A percentile compares a stretch with the other conserved stretches of the same genome.
Evolutionary conservation across 1,140 invertebrate species (phyloP).

Genomic region (Cryptotermes secundus): DNA sequence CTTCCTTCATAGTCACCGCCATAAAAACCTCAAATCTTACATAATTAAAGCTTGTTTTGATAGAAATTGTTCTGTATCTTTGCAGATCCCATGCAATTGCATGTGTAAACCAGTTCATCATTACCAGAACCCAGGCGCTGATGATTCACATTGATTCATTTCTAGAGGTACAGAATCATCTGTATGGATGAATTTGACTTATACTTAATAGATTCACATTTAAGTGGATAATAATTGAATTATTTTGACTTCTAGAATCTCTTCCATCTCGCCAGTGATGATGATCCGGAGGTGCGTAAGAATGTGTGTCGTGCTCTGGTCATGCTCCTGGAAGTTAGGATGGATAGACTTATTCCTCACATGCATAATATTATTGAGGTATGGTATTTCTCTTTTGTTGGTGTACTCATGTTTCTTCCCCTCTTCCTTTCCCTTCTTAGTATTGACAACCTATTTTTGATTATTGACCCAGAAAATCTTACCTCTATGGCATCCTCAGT

Average conservation of each 20-base stretch:
- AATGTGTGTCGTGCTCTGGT: conserved; percentile 96
- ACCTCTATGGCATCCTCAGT: too few species aligned
- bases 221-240: background rate
- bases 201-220: background rate
- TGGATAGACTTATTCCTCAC: conserved; percentile 93
- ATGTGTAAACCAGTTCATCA: conserved; percentile 98
- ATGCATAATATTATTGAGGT: conserved; percentile 95
- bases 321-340: conserved; percentile 92
- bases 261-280: conserved; percentile 75
- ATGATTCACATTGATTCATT: conserved; percentile 96
- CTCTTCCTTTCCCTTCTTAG: too few species aligned
- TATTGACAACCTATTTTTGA: too few species aligned
- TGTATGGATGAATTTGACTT: background rate
- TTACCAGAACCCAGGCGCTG: conserved; percentile 83
- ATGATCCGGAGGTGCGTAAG: conserved; percentile 86
- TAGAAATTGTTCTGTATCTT: background rate
- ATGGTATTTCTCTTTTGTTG: conserved; percentile 33
- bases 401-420: too few species aligned
- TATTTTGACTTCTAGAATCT: conserved; percentile 59
- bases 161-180: conserved; percentile 69
- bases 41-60: background rate
- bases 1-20: too few species aligned
- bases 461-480: too few species aligned
- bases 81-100: conserved; percentile 92
- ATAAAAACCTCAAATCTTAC: too few species aligned